These are phyloP conservation scores for Cyanoramphus novaezelandiae DNA, from an alignment of 2,113 vertebrate genomes.

Conservation along the genomic window DNA sequence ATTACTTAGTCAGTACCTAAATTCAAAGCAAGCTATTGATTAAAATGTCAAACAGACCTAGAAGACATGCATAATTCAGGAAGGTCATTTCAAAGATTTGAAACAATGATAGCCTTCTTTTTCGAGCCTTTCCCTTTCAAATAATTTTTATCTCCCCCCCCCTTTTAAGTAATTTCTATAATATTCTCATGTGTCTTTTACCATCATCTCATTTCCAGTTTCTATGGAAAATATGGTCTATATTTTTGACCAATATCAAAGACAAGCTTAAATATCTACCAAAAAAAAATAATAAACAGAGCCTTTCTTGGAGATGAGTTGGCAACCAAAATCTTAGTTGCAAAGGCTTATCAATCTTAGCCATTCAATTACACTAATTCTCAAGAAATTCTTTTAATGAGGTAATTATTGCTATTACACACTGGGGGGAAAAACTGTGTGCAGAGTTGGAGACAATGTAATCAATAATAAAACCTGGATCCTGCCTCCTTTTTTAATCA, in stretches of 20 bases:
- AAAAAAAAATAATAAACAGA: background rate
- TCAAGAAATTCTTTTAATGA: conserved; percentile 16
- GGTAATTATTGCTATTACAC: conserved; percentile 19
- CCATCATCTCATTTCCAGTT: background rate
- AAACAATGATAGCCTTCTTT: background rate
- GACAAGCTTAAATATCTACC: background rate
- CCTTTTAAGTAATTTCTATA: background rate
- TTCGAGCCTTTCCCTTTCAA: background rate
- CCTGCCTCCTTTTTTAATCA: background rate
- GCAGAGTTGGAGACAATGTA: background rate
- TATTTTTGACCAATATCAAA: background rate
- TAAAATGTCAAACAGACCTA: background rate
- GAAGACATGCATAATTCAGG: background rate
- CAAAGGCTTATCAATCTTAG: background rate
- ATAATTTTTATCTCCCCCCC: fast-evolving
- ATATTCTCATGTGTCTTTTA: background rate
- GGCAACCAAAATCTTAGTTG: background rate
- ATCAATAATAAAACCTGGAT: conserved; percentile 20
- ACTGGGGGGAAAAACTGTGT: background rate
- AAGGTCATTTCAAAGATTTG: background rate
- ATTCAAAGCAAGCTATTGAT: background rate
- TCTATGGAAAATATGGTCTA: background rate
- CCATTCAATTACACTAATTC: background rate
- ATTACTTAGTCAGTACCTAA: background rate
- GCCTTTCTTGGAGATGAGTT: background rate